phyloP scores from a whole-genome alignment of 2,888 invertebrate species.

The Lasius fuliginosus region DNA sequence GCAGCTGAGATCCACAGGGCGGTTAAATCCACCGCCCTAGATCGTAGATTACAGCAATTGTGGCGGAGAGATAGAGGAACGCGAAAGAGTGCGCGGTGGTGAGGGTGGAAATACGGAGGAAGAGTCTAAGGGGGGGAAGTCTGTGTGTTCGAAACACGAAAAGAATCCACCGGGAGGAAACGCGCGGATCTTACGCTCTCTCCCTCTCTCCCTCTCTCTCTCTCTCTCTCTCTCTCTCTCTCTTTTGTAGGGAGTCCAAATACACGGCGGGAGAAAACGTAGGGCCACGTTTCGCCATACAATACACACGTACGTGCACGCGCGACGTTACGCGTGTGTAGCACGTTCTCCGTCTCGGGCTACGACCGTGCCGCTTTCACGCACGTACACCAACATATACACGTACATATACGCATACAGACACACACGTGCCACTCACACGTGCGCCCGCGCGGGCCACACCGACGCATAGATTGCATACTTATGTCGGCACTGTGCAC shows the following conservation, averaged over 20 bases:
- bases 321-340: constrained; percentile 49
- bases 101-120: constrained; percentile 63
- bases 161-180: constrained; percentile 76
- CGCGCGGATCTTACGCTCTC: constrained; percentile 53
- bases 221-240: neutral
- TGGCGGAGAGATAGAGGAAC: constrained; percentile 60
- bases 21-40: constrained; percentile 72
- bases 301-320: constrained; percentile 72
- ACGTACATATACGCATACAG: constrained; percentile 53
- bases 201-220: neutral
- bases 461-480: constrained; percentile 82
- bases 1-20: constrained; percentile 70
- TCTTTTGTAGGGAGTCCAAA: constrained; percentile 59
- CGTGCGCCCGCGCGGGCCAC: constrained; percentile 48
- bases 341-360: constrained; percentile 45
- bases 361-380: constrained; percentile 33
- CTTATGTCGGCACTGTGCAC: constrained; percentile 85
- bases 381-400: constrained; percentile 32
- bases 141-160: constrained; percentile 72
- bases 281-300: constrained; percentile 81
- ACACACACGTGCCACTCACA: neutral
- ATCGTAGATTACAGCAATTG: constrained; percentile 76
- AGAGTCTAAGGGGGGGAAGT: constrained; percentile 62
- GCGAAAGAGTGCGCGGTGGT: constrained; percentile 23
- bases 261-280: constrained; percentile 76